These are phyloP conservation scores for Drosophila cardini DNA, from an alignment of 1,140 invertebrate species.

Conservation along the genomic window DNA sequence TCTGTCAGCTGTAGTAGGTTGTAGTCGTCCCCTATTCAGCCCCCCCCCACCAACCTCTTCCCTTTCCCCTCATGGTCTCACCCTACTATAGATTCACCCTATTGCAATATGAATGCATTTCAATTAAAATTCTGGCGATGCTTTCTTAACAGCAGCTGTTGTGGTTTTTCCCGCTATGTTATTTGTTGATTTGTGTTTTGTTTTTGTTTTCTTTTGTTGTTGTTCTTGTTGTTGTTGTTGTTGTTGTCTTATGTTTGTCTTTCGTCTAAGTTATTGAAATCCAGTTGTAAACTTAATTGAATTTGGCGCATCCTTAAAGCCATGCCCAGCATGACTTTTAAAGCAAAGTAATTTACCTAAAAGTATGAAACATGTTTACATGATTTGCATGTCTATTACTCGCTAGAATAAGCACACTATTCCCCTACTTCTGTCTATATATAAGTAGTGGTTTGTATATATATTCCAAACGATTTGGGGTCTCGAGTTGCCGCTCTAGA, in stretches of 20 bases:
- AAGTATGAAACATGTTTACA: conserved; percentile 32
- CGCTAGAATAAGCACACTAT: conserved; percentile 12
- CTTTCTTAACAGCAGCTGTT: conserved; percentile 66
- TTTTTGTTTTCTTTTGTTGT: conserved; percentile 20
- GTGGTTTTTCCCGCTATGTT: conserved; percentile 38
- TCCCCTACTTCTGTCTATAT: background rate
- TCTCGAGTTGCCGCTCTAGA: background rate
- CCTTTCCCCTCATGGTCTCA: conserved; percentile 2
- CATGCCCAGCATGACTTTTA: background rate
- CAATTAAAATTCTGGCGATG: conserved; percentile 64
- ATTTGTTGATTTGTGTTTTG: conserved; percentile 5
- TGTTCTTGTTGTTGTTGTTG: conserved; percentile 4
- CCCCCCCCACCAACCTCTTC: conserved; percentile 2
- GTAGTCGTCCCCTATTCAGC: no score
- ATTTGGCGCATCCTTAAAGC: conserved; percentile 39
- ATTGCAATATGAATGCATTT: conserved; percentile 76
- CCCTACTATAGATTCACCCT: conserved; percentile 30
- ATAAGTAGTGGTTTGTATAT: conserved; percentile 41
- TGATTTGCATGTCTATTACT: conserved; percentile 65
- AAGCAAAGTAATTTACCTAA: conserved; percentile 42
- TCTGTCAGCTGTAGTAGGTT: conserved; percentile 56
- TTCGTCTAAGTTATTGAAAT: conserved; percentile 63
- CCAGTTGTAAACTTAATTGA: conserved; percentile 72
- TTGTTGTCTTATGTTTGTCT: conserved; percentile 41
- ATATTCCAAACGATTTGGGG: conserved; percentile 57